Conservation (phyloP, 2,113 vertebrate species). For the Paratilapia polleni region DNA sequence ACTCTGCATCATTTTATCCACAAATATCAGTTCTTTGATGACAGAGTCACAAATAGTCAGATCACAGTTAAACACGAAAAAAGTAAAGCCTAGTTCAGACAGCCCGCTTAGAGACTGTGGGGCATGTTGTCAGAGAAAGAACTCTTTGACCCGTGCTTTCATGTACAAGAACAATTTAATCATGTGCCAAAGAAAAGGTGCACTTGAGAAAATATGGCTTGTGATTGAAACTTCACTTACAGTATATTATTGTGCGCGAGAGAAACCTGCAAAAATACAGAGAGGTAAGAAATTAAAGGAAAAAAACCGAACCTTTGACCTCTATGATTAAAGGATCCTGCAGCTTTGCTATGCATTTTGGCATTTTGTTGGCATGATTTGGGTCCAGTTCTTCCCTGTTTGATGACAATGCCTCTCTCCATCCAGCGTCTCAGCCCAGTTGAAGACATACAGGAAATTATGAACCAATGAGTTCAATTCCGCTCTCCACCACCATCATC, state of each 20-base stretch:
- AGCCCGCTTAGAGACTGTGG: not conserved
- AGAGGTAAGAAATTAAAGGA: not conserved
- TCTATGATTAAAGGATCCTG: not conserved
- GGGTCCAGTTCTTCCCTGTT: too few relatives aligned
- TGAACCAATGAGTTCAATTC: not conserved
- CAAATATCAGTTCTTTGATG: constrained; percentile 31
- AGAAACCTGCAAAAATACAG: not conserved
- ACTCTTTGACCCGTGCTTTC: constrained; percentile 1
- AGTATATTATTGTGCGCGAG: not conserved
- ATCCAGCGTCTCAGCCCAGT: not conserved
- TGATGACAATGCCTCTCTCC: too few relatives aligned
- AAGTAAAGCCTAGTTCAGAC: not conserved
- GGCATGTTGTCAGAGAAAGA: not conserved
- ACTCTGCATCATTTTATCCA: not conserved
- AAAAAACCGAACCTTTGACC: not conserved
- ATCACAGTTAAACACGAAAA: constrained; percentile 14
- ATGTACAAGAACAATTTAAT: not conserved
- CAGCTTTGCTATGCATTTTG: not conserved
- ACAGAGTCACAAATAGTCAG: constrained; percentile 11
- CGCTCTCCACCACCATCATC: not conserved
- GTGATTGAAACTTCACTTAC: not conserved
- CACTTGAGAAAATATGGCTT: not conserved
- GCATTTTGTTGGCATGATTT: not conserved
- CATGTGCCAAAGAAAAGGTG: not conserved
- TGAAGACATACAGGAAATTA: not conserved